Conservation (phyloP, 2,797 vertebrate genomes). For the Siniperca undulata region DNA sequence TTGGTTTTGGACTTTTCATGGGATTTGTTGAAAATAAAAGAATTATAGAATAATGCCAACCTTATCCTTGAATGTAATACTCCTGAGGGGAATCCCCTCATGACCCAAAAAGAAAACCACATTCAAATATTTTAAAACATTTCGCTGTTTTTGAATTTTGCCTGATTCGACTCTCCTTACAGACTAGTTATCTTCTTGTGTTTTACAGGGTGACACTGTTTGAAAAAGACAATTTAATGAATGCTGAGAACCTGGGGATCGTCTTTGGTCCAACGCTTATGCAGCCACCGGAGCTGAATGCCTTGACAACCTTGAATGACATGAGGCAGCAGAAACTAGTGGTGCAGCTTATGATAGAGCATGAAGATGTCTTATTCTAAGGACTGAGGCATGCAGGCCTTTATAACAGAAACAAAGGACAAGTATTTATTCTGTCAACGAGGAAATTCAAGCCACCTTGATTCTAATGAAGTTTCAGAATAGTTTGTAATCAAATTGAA, state of each 20-base stretch:
- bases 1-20: conserved; percentile 5
- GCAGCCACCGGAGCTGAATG: conserved; percentile 96
- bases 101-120: conserved; percentile 3
- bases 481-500: conserved; percentile 73
- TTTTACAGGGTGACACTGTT: conserved; percentile 92
- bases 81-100: background rate
- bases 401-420: conserved; percentile 62
- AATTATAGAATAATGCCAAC: background rate
- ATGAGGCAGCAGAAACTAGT: conserved; percentile 98
- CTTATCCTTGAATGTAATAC: background rate
- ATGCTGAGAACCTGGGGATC: conserved; percentile 96
- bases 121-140: background rate
- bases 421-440: conserved; percentile 80
- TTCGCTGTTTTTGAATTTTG: conserved; percentile 1
- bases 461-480: conserved; percentile 64
- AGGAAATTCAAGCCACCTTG: conserved; percentile 81
- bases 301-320: conserved; percentile 95
- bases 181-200: conserved; percentile 5
- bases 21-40: background rate
- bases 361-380: conserved; percentile 99
- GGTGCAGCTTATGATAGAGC: conserved; percentile 96
- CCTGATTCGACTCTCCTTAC: background rate
- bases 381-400: conserved; percentile 39
- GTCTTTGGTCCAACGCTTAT: conserved; percentile 98
- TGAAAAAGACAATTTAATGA: conserved; percentile 99